Base-by-base conservation (phyloP, 1,140 invertebrate species). In the Anoplophora glabripennis region DNA sequence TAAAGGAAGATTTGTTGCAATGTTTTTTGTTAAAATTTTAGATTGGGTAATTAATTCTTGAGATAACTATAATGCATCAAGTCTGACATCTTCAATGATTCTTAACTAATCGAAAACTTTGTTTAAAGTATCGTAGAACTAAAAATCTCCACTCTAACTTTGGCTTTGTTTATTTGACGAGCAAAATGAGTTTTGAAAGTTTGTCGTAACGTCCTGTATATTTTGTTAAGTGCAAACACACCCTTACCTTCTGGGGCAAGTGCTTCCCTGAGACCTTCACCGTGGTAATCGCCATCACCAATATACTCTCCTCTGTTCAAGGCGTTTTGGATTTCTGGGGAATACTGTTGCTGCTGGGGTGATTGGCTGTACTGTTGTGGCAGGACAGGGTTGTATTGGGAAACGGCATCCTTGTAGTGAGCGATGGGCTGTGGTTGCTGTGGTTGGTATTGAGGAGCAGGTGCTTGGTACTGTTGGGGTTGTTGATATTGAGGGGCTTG, bases 291-390 rank as follows among this genome's bases (percentile, higher is more conserved):
- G 48, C 28, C 68, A 53, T 70, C 68, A 12, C 68, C 68, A 48
- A 65, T 68, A 60, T 70, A 70, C 65, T 66, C 64, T 35, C 54
- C 54, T 10, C 33, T 48, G 18, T 48, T 53, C 10, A 54, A 18
- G 10, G 49, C n/a, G 15, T 42, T 37, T 34, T 54, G 57, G 38
- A 35, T 17, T 12, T 37, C 8, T 38, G 44, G 57, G 5, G 54
- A 18, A 28, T 12, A 38, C 8, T 33, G 3, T 12, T 8, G 10
- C n/a, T 38, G 33, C 18, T 15, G 8, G 36, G 28, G n/a, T n/a
- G n/a, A 9, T 33, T 42, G 51, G n/a, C 33, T 46, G 36, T 59
- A 59, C 34, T 53, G 49, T 33, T 48, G 15, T 37, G 53, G 56
- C 10, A 54, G 57, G 1, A 45, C 38, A 1, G 52, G 9, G 21